These are phyloP conservation scores for Oxytorus armatus DNA, from an alignment of 2,888 invertebrate species.

Conservation along the genomic window DNA sequence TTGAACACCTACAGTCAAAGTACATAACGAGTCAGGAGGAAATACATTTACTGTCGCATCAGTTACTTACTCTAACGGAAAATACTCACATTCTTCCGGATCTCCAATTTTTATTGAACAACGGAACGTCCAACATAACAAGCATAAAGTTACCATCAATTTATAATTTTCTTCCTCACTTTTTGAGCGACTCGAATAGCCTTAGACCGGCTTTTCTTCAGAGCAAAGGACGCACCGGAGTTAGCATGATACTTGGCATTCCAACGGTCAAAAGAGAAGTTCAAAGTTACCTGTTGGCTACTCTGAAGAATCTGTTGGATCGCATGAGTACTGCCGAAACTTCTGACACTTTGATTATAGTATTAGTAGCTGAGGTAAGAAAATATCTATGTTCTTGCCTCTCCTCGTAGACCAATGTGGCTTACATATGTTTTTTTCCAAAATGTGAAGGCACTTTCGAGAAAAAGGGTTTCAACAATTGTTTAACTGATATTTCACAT, in stretches of 20 bases:
- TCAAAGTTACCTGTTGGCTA: slow-evolving; percentile 94
- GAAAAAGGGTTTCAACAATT: background rate
- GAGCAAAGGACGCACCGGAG: slow-evolving; percentile 90
- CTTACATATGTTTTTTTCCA: background rate
- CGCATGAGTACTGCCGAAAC: slow-evolving; percentile 91
- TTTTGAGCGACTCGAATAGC: slow-evolving; percentile 91
- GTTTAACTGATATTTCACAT: background rate
- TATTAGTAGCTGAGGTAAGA: slow-evolving; percentile 93
- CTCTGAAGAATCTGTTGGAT: slow-evolving; percentile 92
- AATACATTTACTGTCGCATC: slow-evolving; percentile 89
- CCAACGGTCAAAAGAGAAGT: slow-evolving; percentile 96
- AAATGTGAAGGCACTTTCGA: background rate
- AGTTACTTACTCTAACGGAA: slow-evolving; percentile 84
- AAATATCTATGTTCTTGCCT: background rate
- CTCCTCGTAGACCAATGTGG: background rate
- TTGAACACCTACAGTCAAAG: slow-evolving; percentile 92
- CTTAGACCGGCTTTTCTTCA: slow-evolving; percentile 92
- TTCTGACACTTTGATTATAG: slow-evolving; percentile 92
- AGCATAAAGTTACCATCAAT: slow-evolving; percentile 91
- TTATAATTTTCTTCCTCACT: slow-evolving; percentile 94
- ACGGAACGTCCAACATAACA: slow-evolving; percentile 83
- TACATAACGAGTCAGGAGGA: slow-evolving; percentile 92
- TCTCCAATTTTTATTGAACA: slow-evolving; percentile 82
- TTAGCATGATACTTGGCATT: slow-evolving; percentile 94
- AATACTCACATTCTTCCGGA: slow-evolving; percentile 80